A percentile compares a stretch with the other conserved stretches of the same genome.
Conservation (phyloP, 2,113 vertebrate species). For the Forbesichthys papilliferus region DNA sequence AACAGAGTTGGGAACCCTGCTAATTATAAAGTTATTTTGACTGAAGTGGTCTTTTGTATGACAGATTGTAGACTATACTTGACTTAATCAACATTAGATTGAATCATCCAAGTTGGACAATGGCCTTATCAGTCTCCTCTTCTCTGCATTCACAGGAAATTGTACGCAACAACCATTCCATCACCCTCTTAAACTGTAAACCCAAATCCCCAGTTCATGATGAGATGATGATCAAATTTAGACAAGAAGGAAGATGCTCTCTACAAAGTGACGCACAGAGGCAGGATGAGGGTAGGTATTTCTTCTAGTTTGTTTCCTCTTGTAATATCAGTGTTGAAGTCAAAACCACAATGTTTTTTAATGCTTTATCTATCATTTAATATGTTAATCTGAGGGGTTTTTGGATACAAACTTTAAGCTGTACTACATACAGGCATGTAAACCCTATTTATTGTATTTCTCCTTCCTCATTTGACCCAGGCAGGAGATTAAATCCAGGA, state of each 20-base stretch:
- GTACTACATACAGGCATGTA: too few relatives aligned
- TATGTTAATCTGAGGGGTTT: too few relatives aligned
- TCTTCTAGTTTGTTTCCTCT: neutral
- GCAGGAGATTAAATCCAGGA: slow-evolving; percentile 70
- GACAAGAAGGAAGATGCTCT: slow-evolving; percentile 79
- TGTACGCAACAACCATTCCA: slow-evolving; percentile 79
- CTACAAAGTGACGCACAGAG: slow-evolving; percentile 74
- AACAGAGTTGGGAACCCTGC: too few relatives aligned
- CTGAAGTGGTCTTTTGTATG: too few relatives aligned
- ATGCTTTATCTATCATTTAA: neutral
- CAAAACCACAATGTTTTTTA: neutral
- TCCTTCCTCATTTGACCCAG: slow-evolving; percentile 13
- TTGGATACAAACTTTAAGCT: too few relatives aligned
- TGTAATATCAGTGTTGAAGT: neutral
- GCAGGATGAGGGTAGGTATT: slow-evolving; percentile 79
- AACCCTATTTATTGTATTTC: neutral
- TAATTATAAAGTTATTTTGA: too few relatives aligned
- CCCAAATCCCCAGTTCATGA: slow-evolving; percentile 83
- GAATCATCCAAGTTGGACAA: neutral
- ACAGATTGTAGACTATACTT: too few relatives aligned
- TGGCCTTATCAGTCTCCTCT: neutral
- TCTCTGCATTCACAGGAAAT: slow-evolving; percentile 77
- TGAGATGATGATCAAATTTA: slow-evolving; percentile 78
- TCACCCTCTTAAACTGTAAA: slow-evolving; percentile 81
- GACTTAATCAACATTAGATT: neutral